These are phyloP conservation scores for Lates calcarifer DNA, from an alignment of 2,113 vertebrate species.

Conservation along the genomic window DNA sequence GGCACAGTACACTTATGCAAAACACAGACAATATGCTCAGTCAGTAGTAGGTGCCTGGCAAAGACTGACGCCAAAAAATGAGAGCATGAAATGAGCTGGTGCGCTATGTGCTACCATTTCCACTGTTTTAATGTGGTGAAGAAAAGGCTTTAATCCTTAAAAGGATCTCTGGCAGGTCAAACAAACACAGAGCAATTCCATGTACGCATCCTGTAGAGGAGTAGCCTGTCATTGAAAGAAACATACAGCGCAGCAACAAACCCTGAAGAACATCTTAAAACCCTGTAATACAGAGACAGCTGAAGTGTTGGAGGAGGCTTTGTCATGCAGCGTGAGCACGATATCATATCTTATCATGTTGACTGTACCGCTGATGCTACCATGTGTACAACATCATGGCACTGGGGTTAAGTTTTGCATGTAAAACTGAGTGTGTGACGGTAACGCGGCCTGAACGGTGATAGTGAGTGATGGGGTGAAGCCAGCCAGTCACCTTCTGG, in stretches of 20 bases:
- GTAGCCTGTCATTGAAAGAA: slow-evolving; percentile 77
- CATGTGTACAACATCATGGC: slow-evolving; percentile 15
- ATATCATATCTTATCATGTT: slow-evolving; percentile 1
- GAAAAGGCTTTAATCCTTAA: slow-evolving; percentile 74
- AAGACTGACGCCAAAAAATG: slow-evolving; percentile 67
- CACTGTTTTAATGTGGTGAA: slow-evolving; percentile 77
- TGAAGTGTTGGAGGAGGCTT: background rate
- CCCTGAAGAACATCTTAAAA: slow-evolving; percentile 29
- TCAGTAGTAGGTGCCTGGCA: slow-evolving; percentile 56
- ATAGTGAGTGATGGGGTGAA: slow-evolving; percentile 77
- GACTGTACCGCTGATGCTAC: background rate
- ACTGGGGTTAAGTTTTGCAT: slow-evolving; percentile 26
- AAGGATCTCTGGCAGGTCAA: slow-evolving; percentile 71
- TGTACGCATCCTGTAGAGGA: slow-evolving; percentile 61
- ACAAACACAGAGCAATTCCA: slow-evolving; percentile 74
- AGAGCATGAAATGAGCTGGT: slow-evolving; percentile 65
- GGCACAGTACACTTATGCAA: background rate
- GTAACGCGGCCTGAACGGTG: slow-evolving; percentile 50
- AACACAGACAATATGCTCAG: slow-evolving; percentile 60
- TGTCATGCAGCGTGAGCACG: background rate
- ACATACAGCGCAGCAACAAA: slow-evolving; percentile 60
- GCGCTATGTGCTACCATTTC: slow-evolving; percentile 60
- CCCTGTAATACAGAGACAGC: slow-evolving; percentile 33
- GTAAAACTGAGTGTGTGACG: slow-evolving; percentile 56
- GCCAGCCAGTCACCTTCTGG: slow-evolving; percentile 81